Evolutionary conservation across 2,113 vertebrate species (phyloP).

Genomic region (Hippolais icterina): DNA sequence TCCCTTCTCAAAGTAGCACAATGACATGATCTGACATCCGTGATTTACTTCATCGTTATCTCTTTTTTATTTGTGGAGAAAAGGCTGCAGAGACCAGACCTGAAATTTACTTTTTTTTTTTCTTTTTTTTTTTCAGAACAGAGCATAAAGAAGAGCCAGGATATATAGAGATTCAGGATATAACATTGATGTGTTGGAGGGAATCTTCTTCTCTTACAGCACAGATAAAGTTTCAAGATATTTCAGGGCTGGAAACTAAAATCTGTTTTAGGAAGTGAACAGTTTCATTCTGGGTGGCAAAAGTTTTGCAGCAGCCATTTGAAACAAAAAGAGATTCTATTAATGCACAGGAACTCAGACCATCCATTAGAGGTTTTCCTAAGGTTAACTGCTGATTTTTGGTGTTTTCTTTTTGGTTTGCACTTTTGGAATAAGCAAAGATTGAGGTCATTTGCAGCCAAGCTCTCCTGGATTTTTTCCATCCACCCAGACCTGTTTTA

Average conservation of each 20-base stretch:
- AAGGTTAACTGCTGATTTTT: background rate
- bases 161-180: background rate
- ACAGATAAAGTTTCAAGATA: background rate
- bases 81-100: background rate
- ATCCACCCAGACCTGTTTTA: background rate
- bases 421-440: background rate
- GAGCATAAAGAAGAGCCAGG: background rate
- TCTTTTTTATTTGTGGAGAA: background rate
- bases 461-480: background rate
- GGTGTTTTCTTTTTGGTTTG: background rate
- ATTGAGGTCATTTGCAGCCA: background rate
- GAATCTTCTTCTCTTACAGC: background rate
- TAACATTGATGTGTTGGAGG: background rate
- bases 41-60: slow-evolving; percentile 2
- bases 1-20: background rate
- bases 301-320: background rate
- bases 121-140: background rate
- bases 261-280: background rate
- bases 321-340: background rate
- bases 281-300: background rate
- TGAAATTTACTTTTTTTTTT: background rate
- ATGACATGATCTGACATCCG: background rate
- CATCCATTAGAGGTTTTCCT: background rate
- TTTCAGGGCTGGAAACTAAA: background rate
- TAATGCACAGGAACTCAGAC: background rate